phyloP scores from a whole-genome alignment of 2,797 vertebrate species.

The Balearica regulorum region DNA sequence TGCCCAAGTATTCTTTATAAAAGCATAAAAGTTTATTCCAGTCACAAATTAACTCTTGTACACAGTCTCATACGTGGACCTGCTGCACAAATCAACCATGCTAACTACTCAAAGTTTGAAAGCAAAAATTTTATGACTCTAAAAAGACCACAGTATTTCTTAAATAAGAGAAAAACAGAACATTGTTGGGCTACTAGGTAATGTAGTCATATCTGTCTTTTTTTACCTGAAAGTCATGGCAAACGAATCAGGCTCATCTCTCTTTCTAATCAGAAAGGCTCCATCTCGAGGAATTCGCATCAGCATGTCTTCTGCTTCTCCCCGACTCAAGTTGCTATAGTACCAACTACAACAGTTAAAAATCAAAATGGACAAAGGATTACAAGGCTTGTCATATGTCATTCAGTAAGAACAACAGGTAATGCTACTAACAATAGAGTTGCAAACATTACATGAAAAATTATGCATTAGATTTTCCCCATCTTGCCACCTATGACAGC shows the following conservation, averaged over 20 bases:
- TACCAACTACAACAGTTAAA: constrained; percentile 85
- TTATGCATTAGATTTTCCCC: background rate
- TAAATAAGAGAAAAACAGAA: background rate
- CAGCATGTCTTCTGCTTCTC: constrained; percentile 93
- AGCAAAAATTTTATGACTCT: background rate
- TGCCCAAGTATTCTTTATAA: background rate
- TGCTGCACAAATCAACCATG: background rate
- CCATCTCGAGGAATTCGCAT: constrained; percentile 93
- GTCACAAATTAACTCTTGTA: background rate
- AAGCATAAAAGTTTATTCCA: background rate
- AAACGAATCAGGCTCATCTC: constrained; percentile 85
- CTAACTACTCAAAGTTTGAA: background rate
- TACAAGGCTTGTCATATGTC: background rate
- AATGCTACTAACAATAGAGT: background rate
- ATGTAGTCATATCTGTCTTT: background rate
- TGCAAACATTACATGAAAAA: background rate
- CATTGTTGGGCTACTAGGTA: background rate
- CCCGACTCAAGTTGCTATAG: constrained; percentile 90
- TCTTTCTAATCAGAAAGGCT: constrained; percentile 92
- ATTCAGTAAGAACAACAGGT: background rate
- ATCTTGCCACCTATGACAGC: background rate
- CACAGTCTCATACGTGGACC: background rate
- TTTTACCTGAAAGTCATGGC: constrained; percentile 96
- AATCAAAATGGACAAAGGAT: background rate
- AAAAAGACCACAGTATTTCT: background rate